These are phyloP conservation scores for Tangachromis dhanisi DNA, from an alignment of 2,113 vertebrate species.

Conservation along the genomic window DNA sequence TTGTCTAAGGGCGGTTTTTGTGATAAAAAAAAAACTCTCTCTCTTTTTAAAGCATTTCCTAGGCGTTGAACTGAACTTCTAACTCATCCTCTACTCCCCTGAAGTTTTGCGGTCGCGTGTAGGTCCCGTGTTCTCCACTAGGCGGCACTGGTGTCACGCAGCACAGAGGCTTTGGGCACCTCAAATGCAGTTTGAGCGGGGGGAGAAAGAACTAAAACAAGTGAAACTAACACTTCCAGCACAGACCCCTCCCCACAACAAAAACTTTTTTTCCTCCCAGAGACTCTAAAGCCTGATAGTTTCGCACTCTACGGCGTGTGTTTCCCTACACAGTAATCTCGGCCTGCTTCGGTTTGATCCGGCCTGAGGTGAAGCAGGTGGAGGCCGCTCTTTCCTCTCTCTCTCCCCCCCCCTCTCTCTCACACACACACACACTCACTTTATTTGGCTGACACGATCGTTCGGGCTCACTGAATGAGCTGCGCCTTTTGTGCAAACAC, in stretches of 20 bases:
- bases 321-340: background rate
- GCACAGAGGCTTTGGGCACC: background rate
- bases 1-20: background rate
- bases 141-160: conserved; percentile 68
- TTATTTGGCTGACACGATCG: conserved; percentile 25
- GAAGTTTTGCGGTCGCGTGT: background rate
- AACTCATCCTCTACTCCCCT: background rate
- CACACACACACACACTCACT: background rate
- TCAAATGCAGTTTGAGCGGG: background rate
- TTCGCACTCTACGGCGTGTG: background rate
- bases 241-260: background rate
- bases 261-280: background rate
- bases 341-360: background rate
- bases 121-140: conserved; percentile 30
- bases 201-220: background rate
- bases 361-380: conserved; percentile 8
- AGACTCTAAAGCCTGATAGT: background rate
- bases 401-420: fast-evolving
- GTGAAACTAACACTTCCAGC: background rate
- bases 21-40: background rate
- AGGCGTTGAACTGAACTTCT: background rate
- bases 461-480: conserved; percentile 15
- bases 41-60: background rate
- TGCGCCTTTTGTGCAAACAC: background rate
- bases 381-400: background rate